phyloP scores from a whole-genome alignment of 92 coral and sea anemone genomes.

The Ricordea florida region DNA sequence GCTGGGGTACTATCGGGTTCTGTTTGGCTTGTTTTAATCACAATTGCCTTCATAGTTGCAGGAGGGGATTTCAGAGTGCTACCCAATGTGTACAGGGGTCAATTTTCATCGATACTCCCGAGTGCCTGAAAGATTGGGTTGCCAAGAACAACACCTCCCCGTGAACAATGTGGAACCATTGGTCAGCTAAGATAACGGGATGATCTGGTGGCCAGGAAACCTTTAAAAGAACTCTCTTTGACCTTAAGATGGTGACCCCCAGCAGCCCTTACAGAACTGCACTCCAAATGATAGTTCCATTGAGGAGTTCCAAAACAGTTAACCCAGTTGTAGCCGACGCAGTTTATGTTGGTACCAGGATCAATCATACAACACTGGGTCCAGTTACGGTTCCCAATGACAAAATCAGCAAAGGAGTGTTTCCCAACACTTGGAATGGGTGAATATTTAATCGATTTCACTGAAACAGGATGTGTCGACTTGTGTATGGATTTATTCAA shows the following conservation, averaged over 20 bases:
- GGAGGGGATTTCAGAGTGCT: not conserved
- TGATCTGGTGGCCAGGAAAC: conserved; percentile 1
- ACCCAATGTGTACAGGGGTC: not conserved
- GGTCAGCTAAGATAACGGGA: not conserved
- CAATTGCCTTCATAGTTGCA: not conserved
- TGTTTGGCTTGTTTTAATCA: not conserved
- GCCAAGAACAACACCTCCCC: conserved; percentile 25
- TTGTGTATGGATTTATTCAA: too few relatives aligned
- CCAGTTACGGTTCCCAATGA: conserved; percentile 23
- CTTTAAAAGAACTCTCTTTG: not conserved
- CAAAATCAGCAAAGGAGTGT: conserved; percentile 22
- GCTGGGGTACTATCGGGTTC: not conserved
- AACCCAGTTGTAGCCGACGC: conserved; percentile 17
- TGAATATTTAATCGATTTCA: conserved; percentile 17
- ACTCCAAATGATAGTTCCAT: conserved; percentile 17
- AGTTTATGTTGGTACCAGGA: conserved; percentile 27
- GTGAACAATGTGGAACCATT: conserved; percentile 17
- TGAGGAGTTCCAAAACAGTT: conserved; percentile 19
- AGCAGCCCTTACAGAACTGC: too few relatives aligned
- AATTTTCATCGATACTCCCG: conserved; percentile 6
- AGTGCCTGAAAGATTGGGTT: conserved; percentile 14
- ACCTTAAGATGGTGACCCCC: too few relatives aligned
- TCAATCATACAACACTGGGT: conserved; percentile 17
- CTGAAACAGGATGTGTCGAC: not conserved
- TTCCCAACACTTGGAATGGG: conserved; percentile 9